Evolutionary conservation across 2,113 vertebrate species (phyloP), one percentile per base, ranked within the genome.

Genomic region (Grallaria varia): DNA sequence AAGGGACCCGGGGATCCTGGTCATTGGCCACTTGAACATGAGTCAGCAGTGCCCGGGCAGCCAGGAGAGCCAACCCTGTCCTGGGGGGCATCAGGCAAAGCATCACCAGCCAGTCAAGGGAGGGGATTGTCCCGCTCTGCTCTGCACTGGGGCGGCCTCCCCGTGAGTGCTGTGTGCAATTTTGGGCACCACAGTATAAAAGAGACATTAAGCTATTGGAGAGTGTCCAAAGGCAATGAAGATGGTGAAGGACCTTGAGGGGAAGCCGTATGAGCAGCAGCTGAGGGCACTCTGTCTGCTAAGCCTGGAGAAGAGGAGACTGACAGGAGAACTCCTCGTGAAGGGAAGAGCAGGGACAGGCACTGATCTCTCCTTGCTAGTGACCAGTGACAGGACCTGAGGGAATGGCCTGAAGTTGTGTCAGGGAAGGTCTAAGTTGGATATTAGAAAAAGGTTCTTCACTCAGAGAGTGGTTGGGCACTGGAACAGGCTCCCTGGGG

Each of bases 91-190:
- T 56, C 67, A 72, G 58, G 35, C 7, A 49, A 50, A 64, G 75
- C 66, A 49, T 8, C 0, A 0, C 0, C 35, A 56, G 35, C 25
- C 0, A 0, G 35, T 35, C 13, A 31, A 22, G 58, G 30, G 42
- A 35, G 58, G 17, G 17, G 42, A 88, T 33, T 72, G 35, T 88
- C 31, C 76, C 0, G 0, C 49, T 56, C 35, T 63, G 24, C 49
- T 56, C 67, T 87, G 47, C 2, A 0, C 47, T 79, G 49, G 10
- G 8, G 7, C 0, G 0, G 49, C 40, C 40, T 72, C 75, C 35
- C 10, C 20, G 40, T 1, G 0, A 63, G 10, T 14, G 4, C 8
- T 56, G 40, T 7, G 49, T 11, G 6, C 13, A 49, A 21, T 4
- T 56, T 5, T 31, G 35, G 30, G 50, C 12, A 2, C 1, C 35